phyloP scores from a whole-genome alignment of 2,888 invertebrate species.

The Tolmerus cingulatus region DNA sequence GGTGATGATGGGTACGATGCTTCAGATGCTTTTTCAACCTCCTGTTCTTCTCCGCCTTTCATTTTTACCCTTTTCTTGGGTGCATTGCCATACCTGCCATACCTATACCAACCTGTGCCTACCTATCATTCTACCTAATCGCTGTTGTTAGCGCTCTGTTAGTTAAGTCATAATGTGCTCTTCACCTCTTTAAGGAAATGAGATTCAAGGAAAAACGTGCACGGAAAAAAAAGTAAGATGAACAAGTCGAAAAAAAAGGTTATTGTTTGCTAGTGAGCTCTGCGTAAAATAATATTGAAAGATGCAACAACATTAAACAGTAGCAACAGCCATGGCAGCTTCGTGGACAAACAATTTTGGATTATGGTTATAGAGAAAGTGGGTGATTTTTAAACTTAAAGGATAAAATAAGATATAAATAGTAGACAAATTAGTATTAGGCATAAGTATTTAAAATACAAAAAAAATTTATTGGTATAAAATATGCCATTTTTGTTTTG shows the following conservation, averaged over 20 bases:
- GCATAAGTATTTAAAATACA: no score
- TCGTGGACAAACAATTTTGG: not conserved
- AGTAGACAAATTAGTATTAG: no score
- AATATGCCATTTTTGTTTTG: no score
- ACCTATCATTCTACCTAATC: slow-evolving; percentile 17
- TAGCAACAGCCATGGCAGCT: not conserved
- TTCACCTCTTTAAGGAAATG: slow-evolving; percentile 35
- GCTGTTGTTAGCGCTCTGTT: slow-evolving; percentile 31
- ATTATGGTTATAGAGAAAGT: not conserved
- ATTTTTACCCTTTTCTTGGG: not conserved
- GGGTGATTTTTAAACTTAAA: not conserved
- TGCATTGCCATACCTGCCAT: not conserved
- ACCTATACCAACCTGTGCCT: not conserved
- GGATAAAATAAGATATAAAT: no score
- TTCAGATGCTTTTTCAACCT: not conserved
- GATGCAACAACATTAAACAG: not conserved
- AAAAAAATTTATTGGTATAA: no score
- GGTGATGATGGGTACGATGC: not conserved
- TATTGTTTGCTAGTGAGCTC: not conserved
- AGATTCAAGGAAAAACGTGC: slow-evolving; percentile 12
- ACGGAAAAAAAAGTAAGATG: not conserved
- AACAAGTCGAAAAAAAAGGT: not conserved
- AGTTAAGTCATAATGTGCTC: slow-evolving; percentile 28
- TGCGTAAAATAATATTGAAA: not conserved
- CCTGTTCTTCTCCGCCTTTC: not conserved